These are phyloP conservation scores for Argya squamiceps DNA, from an alignment of 2,797 vertebrate genomes.

Conservation along the genomic window DNA sequence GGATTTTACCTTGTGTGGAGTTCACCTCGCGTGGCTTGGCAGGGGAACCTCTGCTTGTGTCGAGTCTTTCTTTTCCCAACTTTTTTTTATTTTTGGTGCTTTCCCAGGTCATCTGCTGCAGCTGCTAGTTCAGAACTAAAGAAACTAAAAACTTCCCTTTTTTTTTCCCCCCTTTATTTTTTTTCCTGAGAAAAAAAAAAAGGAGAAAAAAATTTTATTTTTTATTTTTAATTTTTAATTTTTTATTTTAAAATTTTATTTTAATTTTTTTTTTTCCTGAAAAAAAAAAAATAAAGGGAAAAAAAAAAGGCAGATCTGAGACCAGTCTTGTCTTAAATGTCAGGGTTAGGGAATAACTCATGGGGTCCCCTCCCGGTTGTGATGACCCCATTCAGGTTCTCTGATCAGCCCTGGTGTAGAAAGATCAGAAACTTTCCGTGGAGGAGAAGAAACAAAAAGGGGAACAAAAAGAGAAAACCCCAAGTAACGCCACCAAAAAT, in stretches of 20 bases:
- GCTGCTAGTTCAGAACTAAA: not conserved
- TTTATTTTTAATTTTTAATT: too few relatives aligned
- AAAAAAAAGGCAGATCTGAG: rapidly evolving
- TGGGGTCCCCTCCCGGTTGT: not conserved
- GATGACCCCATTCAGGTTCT: not conserved
- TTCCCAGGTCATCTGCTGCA: not conserved
- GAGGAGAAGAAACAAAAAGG: rapidly evolving
- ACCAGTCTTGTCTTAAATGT: not conserved
- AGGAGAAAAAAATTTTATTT: too few relatives aligned
- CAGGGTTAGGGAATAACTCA: not conserved
- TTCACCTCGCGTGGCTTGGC: not conserved
- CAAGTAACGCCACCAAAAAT: too few relatives aligned
- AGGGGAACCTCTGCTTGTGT: rapidly evolving
- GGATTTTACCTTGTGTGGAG: not conserved
- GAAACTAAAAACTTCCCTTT: too few relatives aligned
- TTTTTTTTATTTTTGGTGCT: not conserved
- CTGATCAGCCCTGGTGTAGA: not conserved
- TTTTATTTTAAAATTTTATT: too few relatives aligned
- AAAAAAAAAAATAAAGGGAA: not conserved
- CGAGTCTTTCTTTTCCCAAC: not conserved
- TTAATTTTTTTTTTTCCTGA: too few relatives aligned
- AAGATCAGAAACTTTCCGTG: rapidly evolving
- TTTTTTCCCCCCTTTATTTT: not conserved
- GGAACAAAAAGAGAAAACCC: rapidly evolving
- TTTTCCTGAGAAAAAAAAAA: not conserved